Base-by-base conservation (phyloP, 1,140 invertebrate species). In the Apis cerana region DNA sequence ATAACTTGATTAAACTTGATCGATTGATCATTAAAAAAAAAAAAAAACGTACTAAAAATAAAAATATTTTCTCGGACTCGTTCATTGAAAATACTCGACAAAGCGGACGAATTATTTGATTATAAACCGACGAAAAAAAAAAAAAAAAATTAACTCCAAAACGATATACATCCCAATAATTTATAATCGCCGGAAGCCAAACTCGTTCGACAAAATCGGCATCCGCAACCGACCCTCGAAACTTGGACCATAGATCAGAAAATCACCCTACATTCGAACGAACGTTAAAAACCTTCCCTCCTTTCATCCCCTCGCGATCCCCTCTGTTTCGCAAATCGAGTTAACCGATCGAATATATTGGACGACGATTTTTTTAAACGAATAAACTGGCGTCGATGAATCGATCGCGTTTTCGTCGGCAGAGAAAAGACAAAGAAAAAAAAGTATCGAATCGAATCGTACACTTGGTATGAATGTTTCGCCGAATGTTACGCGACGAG, bases 301-400 rank as follows among this genome's bases (percentile, higher is more conserved):
- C 48, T 72, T 56, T 43, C n/a, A 21, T 48, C 33, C 58, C 58
- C 33, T 23, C 19, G 19, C 5, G 8, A 48, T 67, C 19, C 19
- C 27, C 59, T 21, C 17, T 15, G 54, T 21, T 58, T 74, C 21
- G 4, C 19, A 10, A 72, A 75, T 59, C 33, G 21, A 48, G 58
- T 48, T 21, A 50, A 62, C 43, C 15, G n/a, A 52, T 27, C 72
- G 58, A 13, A n/a, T n/a, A n/a, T 58, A 23, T 9, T 21, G 54
- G 33, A 50, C 58, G n/a, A 10, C 23, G 43, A 75, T 23, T 62
- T 75, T 27, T 33, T 48, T 17, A 19, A 43, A 75, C 9, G 13
- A 74, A 82, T 62, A 84, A 82, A 75, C 52, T 59, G 23, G 13
- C 21, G 43, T 50, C 13, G 21, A 11, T 62, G n/a, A 19, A 75